Base-by-base conservation (phyloP, 2,113 vertebrate species). In the Nerophis ophidion region DNA sequence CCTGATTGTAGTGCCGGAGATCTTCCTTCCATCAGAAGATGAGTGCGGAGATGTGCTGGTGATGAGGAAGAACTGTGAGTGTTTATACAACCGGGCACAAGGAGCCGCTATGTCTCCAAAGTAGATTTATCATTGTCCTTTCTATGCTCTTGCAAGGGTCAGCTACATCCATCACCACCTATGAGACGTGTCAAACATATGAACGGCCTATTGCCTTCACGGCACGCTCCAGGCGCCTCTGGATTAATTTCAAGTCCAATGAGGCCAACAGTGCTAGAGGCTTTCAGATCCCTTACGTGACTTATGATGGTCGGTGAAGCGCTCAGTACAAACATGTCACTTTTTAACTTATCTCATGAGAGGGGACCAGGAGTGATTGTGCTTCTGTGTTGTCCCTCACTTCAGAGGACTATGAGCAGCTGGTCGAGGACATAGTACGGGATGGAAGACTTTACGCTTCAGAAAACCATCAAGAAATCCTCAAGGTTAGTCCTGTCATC, bases 1-100 rank as follows among this genome's bases (percentile, higher is more conserved):
- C 83, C 92, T 99, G 53, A 94, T 99, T 1, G 96, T 99, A 69
- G 95, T 99, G 61, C 96, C 96, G 0, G 96, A 99, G 88, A 99
- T 99, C 82, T 99, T 99, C 87, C 90, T 99, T 76, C 96, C 95
- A 0, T 96, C 95, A 0, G 96, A 99, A 88, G 96, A 99, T 0
- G 96, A 98, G 78, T 98, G 96, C 13, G 96, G 96, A 59, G 96
- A 99, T 16, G 94, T 98, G 77, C 84, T 99, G 82, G 96, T 99
- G 63, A 99, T 99, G 96, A 93, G 96, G 86, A 99, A 99, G 92
- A 99, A 97, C 91, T 96, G 96, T 98, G 89, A 83, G 89, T 83
- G 52, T 55, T 5, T 17, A 13, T 15, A 2, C 35, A 14, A 36
- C 13, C 2, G 1, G 36, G 10, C 17, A 45, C 5, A 38, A 33